Evolutionary conservation across 2,113 vertebrate genomes (phyloP).

Genomic region (Nycticryphes semicollaris): DNA sequence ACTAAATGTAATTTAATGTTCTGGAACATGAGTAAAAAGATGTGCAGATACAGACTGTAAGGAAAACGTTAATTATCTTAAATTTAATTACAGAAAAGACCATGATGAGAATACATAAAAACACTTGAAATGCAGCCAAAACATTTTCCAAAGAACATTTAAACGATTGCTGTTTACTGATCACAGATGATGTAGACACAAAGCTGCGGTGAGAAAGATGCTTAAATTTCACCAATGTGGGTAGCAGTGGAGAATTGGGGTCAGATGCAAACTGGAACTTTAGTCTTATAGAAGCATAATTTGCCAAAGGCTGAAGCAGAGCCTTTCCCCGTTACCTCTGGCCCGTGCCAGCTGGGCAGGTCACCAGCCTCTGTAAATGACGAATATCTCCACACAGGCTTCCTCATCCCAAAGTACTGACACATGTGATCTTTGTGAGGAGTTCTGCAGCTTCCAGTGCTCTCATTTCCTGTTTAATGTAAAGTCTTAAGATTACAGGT

Average conservation of each 20-base stretch:
- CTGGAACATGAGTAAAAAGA: constrained; percentile 66
- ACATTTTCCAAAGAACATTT: constrained; percentile 70
- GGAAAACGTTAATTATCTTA: constrained; percentile 77
- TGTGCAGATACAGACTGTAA: constrained; percentile 62
- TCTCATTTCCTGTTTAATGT: not conserved
- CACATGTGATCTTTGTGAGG: not conserved
- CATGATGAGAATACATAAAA: constrained; percentile 75
- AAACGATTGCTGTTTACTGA: constrained; percentile 73
- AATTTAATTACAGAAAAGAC: constrained; percentile 79
- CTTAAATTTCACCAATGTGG: not conserved
- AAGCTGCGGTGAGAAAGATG: constrained; percentile 17
- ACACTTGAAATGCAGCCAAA: constrained; percentile 73
- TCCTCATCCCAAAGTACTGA: not conserved
- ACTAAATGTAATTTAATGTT: constrained; percentile 69
- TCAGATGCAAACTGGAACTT: not conserved
- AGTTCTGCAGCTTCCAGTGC: not conserved
- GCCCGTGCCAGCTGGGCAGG: not conserved
- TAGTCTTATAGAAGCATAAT: not conserved
- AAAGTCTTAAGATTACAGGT: not conserved
- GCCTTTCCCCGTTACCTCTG: not conserved
- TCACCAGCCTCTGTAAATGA: not conserved
- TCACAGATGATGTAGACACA: constrained; percentile 51
- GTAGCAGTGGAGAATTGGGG: not conserved
- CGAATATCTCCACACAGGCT: not conserved
- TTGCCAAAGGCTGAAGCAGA: not conserved